Evolutionary conservation across 2,797 vertebrate genomes (phyloP).

Genomic region (Rhinoraja longicauda): DNA sequence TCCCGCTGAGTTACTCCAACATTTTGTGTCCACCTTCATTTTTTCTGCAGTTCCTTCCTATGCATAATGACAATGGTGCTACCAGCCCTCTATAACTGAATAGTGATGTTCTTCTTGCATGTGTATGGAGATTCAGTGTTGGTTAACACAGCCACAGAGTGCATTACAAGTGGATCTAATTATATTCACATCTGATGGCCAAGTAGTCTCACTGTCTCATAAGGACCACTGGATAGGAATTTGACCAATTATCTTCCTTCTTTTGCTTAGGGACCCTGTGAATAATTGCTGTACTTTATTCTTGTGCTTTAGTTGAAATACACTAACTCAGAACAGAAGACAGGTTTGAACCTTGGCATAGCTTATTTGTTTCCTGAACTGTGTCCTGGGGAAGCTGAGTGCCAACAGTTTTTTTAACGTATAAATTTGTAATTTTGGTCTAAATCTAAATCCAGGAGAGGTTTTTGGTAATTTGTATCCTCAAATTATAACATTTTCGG

Average conservation of each 20-base stretch:
- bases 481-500: not conserved
- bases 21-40: too few species aligned
- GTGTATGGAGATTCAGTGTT: not conserved
- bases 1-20: too few species aligned
- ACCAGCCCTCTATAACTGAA: not conserved
- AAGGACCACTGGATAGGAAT: not conserved
- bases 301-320: not conserved
- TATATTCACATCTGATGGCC: not conserved
- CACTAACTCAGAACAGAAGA: slow-evolving; percentile 5
- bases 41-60: too few species aligned
- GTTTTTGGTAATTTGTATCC: not conserved
- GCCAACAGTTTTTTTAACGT: not conserved
- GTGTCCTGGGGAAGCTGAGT: not conserved
- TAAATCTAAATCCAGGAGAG: not conserved
- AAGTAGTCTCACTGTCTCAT: not conserved
- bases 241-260: not conserved
- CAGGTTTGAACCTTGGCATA: not conserved
- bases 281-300: not conserved
- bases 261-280: not conserved
- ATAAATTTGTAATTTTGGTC: not conserved
- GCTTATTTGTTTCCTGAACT: not conserved
- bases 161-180: not conserved
- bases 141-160: not conserved
- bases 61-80: too few species aligned
- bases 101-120: not conserved